Evolutionary conservation across 2,888 invertebrate genomes (phyloP), one percentile per base, ranked within the genome.

Genomic region (Drosophila bunnanda): DNA sequence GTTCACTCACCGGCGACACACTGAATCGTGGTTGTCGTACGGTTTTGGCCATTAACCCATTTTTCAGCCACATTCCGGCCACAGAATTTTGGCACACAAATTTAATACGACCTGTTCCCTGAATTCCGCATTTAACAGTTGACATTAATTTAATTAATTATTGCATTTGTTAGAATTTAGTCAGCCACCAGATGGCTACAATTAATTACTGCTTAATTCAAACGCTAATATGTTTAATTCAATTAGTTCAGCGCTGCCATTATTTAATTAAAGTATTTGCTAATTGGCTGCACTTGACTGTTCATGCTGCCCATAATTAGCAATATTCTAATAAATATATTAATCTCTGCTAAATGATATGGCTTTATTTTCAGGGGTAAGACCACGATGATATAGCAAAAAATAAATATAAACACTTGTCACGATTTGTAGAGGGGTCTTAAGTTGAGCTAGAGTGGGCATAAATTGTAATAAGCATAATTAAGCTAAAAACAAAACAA

Each of bases 1-100:
- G 68, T 25, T 59, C 34, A 28, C 62, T 48, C 54, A 44, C 68
- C 55, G 41, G 55, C 73, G 72, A 68, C 86, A 65, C 79, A 59
- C 71, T 65, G 66, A 79, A 75, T 81, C 67, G 75, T 56, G 52
- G 54, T 52, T 25, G 41, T 36, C 32, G 43, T 39, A 56, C 44
- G 50, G 43, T 44, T 38, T 69, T 69, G 50, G 70, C 50, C 59
- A 72, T 72, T 72, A 72, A 73, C 72, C 72, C 56, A 73, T 56
- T 61, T 56, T 25, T 13, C 1, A 6, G 9, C 20, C 20, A 20
- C 25, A 43, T 9, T 20, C 34, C n/a, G 28, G 2, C 28, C 28
- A 28, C 50, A 52, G 50, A 15, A 22, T 52, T 44, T 52, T 34
- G 50, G 50, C 50, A 52, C 50, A 52, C 50, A 20, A 34, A 15